Conservation (phyloP, 1,140 invertebrate genomes). For the Drosophila suzukii region DNA sequence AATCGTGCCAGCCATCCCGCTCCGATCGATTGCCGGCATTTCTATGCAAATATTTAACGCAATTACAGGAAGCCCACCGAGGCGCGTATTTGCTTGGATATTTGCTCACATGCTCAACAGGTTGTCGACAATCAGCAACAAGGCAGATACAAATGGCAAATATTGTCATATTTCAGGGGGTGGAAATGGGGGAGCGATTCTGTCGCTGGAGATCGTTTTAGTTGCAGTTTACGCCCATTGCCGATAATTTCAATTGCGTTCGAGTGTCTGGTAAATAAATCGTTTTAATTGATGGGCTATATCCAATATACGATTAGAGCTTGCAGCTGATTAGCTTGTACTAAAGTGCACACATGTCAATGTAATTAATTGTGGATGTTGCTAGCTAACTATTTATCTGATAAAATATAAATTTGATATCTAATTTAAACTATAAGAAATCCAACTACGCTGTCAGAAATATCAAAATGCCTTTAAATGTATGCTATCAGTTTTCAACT, state of each 20-base stretch:
- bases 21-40: slow-evolving; percentile 1
- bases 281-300: slow-evolving; percentile 1
- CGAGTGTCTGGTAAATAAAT: slow-evolving; percentile 54
- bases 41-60: slow-evolving; percentile 68
- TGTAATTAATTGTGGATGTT: not conserved
- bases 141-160: slow-evolving; percentile 18
- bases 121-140: slow-evolving; percentile 39
- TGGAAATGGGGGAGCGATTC: not conserved
- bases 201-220: slow-evolving; percentile 26
- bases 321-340: slow-evolving; percentile 10
- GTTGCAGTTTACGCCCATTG: slow-evolving; percentile 17
- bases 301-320: not conserved
- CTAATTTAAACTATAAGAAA: too few species aligned
- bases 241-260: slow-evolving; percentile 29
- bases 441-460: too few species aligned
- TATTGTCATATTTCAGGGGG: slow-evolving; percentile 1
- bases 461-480: too few species aligned
- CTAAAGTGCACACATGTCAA: slow-evolving; percentile 3
- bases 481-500: too few species aligned
- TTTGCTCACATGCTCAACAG: slow-evolving; percentile 49
- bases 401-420: not conserved
- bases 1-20: slow-evolving; percentile 48
- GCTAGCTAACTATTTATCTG: not conserved
- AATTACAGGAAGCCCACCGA: slow-evolving; percentile 48
- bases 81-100: slow-evolving; percentile 30